Evolutionary conservation across 1,140 invertebrate species (phyloP).

Genomic region (Pectinophora gossypiella): DNA sequence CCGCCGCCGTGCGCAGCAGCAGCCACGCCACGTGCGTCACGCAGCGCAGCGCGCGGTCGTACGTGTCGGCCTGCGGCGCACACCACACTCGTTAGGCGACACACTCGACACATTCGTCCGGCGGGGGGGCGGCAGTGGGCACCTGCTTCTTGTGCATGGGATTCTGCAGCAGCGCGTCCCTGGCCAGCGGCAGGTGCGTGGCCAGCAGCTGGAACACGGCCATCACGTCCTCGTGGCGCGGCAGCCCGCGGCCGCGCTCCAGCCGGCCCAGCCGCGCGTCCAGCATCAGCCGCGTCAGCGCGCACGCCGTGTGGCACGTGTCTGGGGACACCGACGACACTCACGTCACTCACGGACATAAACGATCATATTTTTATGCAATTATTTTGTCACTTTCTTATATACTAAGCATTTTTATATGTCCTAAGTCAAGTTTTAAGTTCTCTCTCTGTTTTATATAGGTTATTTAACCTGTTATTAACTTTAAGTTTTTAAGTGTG

Average conservation of each 20-base stretch:
- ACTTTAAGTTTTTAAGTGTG: too few species aligned
- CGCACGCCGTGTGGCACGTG: conserved; percentile 86
- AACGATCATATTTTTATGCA: too few species aligned
- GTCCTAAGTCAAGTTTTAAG: too few species aligned
- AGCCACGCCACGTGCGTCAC: conserved; percentile 89
- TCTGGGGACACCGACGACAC: conserved; percentile 65
- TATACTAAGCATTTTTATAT: too few species aligned
- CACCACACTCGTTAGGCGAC: too few species aligned
- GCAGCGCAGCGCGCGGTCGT: conserved; percentile 87
- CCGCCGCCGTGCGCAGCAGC: conserved; percentile 26
- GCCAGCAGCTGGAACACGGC: conserved; percentile 82
- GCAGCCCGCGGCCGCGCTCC: conserved; percentile 72
- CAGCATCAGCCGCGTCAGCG: conserved; percentile 85
- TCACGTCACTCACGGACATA: too few species aligned
- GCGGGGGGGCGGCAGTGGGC: too few species aligned
- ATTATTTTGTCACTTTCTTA: too few species aligned
- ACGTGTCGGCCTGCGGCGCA: conserved; percentile 88
- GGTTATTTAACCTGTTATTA: too few species aligned
- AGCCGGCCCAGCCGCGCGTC: conserved; percentile 83
- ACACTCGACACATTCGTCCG: too few species aligned
- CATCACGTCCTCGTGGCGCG: conserved; percentile 83
- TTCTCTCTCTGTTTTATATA: too few species aligned
- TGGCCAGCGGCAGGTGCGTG: conserved; percentile 59
- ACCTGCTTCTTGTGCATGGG: conserved; percentile 82
- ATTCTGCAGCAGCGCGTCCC: conserved; percentile 78